These are phyloP conservation scores for Seriola aureovittata DNA, from an alignment of 2,113 vertebrate species.

Conservation along the genomic window DNA sequence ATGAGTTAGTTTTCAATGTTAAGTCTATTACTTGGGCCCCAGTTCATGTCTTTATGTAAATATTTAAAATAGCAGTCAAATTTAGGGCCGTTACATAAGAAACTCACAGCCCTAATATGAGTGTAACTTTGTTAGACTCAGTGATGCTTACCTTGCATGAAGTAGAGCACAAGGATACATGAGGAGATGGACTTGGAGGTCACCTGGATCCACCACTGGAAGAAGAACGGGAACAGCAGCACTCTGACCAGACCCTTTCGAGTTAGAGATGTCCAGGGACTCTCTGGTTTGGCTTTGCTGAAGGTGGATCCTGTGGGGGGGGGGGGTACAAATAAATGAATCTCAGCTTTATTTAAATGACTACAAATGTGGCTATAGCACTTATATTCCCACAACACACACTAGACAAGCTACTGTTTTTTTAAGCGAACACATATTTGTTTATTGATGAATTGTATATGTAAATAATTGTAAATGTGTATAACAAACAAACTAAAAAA, in stretches of 20 bases:
- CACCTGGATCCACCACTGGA: constrained; percentile 97
- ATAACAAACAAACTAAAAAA: not conserved
- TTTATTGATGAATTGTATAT: not conserved
- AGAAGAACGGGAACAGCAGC: constrained; percentile 95
- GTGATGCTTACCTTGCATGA: constrained; percentile 91
- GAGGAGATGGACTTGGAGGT: constrained; percentile 92
- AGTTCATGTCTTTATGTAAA: not conserved
- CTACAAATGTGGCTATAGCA: not conserved
- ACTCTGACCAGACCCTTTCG: constrained; percentile 96
- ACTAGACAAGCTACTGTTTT: not conserved
- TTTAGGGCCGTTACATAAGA: not conserved
- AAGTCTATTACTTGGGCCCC: not conserved
- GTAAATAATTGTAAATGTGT: too few relatives aligned
- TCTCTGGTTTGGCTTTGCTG: constrained; percentile 97
- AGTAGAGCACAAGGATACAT: constrained; percentile 92
- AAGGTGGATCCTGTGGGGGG: constrained; percentile 92
- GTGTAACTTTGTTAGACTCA: not conserved
- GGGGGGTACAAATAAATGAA: constrained; percentile 4
- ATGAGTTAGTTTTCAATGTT: not conserved
- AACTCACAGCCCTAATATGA: not conserved
- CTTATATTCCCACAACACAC: not conserved
- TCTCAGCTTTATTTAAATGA: not conserved
- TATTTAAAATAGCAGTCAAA: not conserved
- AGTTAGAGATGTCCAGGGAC: constrained; percentile 94
- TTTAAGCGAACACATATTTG: not conserved